Evolutionary conservation across 1,140 invertebrate species (phyloP).

Genomic region (Arctopsyche grandis): DNA sequence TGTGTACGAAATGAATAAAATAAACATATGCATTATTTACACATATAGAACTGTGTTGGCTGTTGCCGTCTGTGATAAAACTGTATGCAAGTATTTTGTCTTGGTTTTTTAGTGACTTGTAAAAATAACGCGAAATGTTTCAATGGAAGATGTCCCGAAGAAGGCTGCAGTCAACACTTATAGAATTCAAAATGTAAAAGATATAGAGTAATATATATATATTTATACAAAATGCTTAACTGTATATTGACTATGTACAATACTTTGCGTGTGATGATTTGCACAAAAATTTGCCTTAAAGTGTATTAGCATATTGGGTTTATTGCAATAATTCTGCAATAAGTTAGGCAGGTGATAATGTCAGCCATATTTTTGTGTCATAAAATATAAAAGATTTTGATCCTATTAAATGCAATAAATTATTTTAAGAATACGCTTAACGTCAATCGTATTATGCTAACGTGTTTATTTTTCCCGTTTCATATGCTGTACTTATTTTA

Average conservation of each 20-base stretch:
- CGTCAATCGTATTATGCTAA: background rate
- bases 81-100: too few relatives aligned
- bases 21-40: too few relatives aligned
- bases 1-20: background rate
- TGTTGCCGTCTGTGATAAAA: too few relatives aligned
- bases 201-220: constrained; percentile 20
- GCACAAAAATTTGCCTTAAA: constrained; percentile 24
- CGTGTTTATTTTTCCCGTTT: too few relatives aligned
- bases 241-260: constrained; percentile 3
- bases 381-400: background rate
- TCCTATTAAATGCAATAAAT: constrained; percentile 6
- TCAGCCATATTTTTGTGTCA: constrained; percentile 27
- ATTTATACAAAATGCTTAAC: background rate
- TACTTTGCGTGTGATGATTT: background rate
- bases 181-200: background rate
- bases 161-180: background rate
- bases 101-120: too few relatives aligned
- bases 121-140: too few relatives aligned
- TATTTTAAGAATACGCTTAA: background rate
- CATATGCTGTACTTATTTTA: background rate
- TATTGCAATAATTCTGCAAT: background rate
- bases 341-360: background rate
- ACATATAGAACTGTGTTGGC: too few relatives aligned
- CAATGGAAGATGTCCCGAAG: too few relatives aligned
- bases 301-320: background rate